Base-by-base conservation (phyloP, 35 echinoderm and acorn worm species). In the Chiridota heheva region DNA sequence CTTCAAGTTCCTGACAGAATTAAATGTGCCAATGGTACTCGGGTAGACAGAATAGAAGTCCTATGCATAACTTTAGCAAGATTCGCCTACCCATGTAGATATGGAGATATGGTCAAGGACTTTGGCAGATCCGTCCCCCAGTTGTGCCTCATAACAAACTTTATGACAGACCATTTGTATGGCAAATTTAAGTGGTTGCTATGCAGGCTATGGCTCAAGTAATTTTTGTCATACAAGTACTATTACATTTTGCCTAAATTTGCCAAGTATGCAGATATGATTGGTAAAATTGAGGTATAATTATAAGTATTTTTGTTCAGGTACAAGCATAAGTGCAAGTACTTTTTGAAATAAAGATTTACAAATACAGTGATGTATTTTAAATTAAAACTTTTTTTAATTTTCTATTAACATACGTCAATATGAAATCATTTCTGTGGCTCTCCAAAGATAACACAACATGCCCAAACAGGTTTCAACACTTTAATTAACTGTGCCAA, bases 321-420 rank as follows among this genome's bases (percentile, higher is more conserved):
- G 59, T 85, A 86, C 36, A 72, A 27, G 18, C 89, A 91, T 44
- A 90, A 85, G 53, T n/a, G n/a, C n/a, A n/a, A n/a, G n/a, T n/a
- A n/a, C n/a, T n/a, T n/a, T n/a, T n/a, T n/a, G n/a, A n/a, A n/a
- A n/a, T n/a, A n/a, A n/a, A n/a, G n/a, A n/a, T n/a, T n/a, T n/a
- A n/a, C n/a, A n/a, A n/a, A n/a, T n/a, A n/a, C n/a, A n/a, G n/a
- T n/a, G n/a, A n/a, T n/a, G n/a, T n/a, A n/a, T n/a, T n/a, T n/a
- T n/a, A n/a, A n/a, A n/a, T n/a, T n/a, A n/a, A n/a, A n/a, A n/a
- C n/a, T n/a, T n/a, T n/a, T n/a, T n/a, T n/a, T n/a, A n/a, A n/a
- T n/a, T n/a, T n/a, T n/a, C n/a, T n/a, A n/a, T n/a, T n/a, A n/a
- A n/a, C n/a, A n/a, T n/a, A n/a, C n/a, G n/a, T n/a, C n/a, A n/a